Evolutionary conservation across 2,888 invertebrate genomes (phyloP), one percentile per base, ranked within the genome.

Genomic region (Cephonodes hylas): DNA sequence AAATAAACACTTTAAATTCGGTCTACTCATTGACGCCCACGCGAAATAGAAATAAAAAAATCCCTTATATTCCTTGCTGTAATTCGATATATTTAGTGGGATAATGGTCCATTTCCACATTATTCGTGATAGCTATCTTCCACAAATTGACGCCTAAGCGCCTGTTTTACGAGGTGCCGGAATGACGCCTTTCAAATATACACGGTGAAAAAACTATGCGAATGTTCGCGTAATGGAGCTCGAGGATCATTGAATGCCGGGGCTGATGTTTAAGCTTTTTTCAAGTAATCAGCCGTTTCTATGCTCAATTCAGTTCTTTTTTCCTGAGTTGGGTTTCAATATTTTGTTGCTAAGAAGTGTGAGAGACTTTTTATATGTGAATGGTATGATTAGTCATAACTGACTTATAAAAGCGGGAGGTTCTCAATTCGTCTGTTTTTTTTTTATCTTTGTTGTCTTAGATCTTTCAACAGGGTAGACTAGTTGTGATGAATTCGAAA

Each of bases 71-170:
- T 27, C 53, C 53, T 10, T 18, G 10, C 38, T 3, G 27, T 53
- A 53, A 53, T 53, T 53, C 15, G 18, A 53, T 53, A 31, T 53
- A 53, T 53, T 48, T 48, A 48, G 48, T 31, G 31, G 31, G 27
- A 31, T 53, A 48, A 27, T 27, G 20, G 53, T 10, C 53, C 53
- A 53, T 38, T 38, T 38, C 53, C 27, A 27, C 53, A 46, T 46
- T 46, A 46, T 6, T 15, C 48, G 48, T 53, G 31, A 53, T 27
- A 53, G 4, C 27, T 31, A 53, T 53, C 18, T 46, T 25, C 53
- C 15, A 31, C 53, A 53, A 31, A 53, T 31, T 53, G 27, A 53
- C 27, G 31, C 18, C 31, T 31, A 53, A 53, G 31, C 27, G 53
- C 31, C 53, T 53, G 31, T 18, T 53, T 53, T 53, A 53, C 27